A percentile compares a stretch with the other conserved stretches of the same genome.
Conservation (phyloP, 2,888 invertebrate species). For the Hyposoter didymator region DNA sequence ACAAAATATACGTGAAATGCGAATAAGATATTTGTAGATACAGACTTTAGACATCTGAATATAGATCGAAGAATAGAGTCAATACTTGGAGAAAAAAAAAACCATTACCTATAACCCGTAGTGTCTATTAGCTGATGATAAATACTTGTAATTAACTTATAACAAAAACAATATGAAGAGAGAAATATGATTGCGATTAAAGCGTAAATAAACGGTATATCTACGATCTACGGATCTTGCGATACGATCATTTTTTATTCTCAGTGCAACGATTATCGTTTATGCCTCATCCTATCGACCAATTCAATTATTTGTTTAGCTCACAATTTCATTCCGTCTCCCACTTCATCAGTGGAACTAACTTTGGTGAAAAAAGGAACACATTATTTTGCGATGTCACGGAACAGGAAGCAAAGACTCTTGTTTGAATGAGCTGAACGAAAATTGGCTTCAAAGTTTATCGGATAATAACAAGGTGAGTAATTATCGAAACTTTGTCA, state of each 20-base stretch:
- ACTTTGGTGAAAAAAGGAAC: no score
- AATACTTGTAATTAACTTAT: slow-evolving; percentile 82
- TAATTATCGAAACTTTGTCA: slow-evolving; percentile 4
- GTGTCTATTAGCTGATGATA: slow-evolving; percentile 74
- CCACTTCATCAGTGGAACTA: no score
- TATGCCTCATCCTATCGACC: slow-evolving; percentile 27
- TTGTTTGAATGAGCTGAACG: no score
- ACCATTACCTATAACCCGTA: slow-evolving; percentile 79
- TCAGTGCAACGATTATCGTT: slow-evolving; percentile 17
- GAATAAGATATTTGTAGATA: slow-evolving; percentile 82
- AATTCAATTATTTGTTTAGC: neutral
- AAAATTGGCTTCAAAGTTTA: neutral
- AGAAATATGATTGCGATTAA: slow-evolving; percentile 66
- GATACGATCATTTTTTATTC: slow-evolving; percentile 38
- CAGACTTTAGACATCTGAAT: slow-evolving; percentile 80
- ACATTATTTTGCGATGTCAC: no score
- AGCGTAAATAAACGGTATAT: slow-evolving; percentile 67
- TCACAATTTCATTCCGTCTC: no score
- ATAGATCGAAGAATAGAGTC: slow-evolving; percentile 80
- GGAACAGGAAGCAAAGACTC: no score
- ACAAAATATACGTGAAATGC: slow-evolving; percentile 70
- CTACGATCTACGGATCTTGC: slow-evolving; percentile 60
- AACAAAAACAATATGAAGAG: slow-evolving; percentile 71
- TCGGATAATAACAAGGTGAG: slow-evolving; percentile 8
- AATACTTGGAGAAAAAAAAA: slow-evolving; percentile 79